Evolutionary conservation across 2,888 invertebrate genomes (phyloP).

Genomic region (Chalcosyrphus nemorum): DNA sequence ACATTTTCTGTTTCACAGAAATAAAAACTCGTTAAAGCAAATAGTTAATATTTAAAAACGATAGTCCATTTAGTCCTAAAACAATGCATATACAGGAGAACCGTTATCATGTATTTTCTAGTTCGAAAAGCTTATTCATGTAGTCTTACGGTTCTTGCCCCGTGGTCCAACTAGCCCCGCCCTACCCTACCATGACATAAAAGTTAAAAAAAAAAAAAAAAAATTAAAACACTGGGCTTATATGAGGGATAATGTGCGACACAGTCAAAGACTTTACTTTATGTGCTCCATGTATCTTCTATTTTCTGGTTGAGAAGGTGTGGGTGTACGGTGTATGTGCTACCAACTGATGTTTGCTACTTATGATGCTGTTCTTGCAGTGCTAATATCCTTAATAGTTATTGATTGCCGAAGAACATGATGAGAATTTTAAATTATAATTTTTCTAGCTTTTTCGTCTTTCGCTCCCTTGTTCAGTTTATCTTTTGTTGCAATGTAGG

Average conservation of each 20-base stretch:
- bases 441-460: constrained; percentile 34
- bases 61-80: no score
- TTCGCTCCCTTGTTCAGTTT: constrained; percentile 25
- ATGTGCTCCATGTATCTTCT: not conserved
- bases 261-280: not conserved
- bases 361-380: constrained; percentile 69
- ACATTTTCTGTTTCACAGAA: no score
- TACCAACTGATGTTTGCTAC: constrained; percentile 64
- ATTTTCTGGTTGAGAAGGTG: not conserved
- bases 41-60: no score
- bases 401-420: constrained; percentile 71
- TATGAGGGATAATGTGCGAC: not conserved
- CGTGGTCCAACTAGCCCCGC: no score
- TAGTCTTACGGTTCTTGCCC: no score
- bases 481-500: constrained; percentile 25
- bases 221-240: no score
- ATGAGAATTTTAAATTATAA: constrained; percentile 66
- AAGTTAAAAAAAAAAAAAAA: no score
- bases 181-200: no score
- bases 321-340: constrained; percentile 8
- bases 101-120: no score
- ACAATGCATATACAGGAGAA: no score
- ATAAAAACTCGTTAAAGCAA: no score
- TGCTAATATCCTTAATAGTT: constrained; percentile 73
- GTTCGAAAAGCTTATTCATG: no score